These are phyloP conservation scores for Calyptomena viridis DNA, from an alignment of 2,113 vertebrate genomes.

Conservation along the genomic window DNA sequence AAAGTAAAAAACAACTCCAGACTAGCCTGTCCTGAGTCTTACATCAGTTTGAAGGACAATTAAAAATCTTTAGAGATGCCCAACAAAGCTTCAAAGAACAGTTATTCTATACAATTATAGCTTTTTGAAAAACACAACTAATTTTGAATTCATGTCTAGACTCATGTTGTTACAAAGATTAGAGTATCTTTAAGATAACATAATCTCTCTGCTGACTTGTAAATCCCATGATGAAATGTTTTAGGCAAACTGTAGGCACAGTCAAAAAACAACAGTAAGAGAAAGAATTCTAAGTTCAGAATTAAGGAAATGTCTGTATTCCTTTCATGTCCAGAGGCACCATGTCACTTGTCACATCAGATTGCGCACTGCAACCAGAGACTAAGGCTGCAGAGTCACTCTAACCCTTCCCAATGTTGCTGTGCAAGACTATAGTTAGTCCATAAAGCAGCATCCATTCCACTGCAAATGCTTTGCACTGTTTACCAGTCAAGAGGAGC, in stretches of 20 bases:
- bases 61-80: neutral
- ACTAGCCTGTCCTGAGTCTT: neutral
- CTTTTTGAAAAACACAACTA: neutral
- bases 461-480: neutral
- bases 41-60: neutral
- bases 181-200: neutral
- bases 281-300: neutral
- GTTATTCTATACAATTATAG: neutral
- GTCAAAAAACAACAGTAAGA: neutral
- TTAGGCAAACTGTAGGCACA: neutral
- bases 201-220: neutral
- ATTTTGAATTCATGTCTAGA: neutral
- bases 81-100: neutral
- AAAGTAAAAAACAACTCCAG: neutral
- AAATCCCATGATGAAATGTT: neutral
- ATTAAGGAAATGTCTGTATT: neutral
- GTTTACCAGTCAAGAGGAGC: neutral
- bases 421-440: neutral
- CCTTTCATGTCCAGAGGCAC: neutral
- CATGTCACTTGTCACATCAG: neutral
- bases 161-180: neutral
- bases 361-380: fast-evolving
- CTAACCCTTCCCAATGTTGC: fast-evolving
- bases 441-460: neutral
- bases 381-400: neutral